phyloP scores from a whole-genome alignment of 1,140 invertebrate species.

The Bombus waltoni region DNA sequence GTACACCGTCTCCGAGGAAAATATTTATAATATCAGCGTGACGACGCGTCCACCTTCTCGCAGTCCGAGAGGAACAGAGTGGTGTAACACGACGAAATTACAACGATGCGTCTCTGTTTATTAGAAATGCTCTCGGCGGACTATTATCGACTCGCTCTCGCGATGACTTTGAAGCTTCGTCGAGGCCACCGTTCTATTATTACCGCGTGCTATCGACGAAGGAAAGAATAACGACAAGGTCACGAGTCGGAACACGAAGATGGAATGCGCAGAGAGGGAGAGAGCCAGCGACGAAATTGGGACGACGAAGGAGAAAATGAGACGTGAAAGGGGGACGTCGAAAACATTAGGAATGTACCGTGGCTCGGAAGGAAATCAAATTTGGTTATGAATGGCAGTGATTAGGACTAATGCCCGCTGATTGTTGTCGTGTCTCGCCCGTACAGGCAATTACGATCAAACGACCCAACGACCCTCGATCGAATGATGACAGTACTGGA shows the following conservation, averaged over 20 bases:
- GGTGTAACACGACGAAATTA: not conserved
- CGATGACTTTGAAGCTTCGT: slow-evolving; percentile 24
- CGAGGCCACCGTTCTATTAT: slow-evolving; percentile 26
- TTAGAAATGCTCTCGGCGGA: not conserved
- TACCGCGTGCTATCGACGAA: not conserved
- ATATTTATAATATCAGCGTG: not conserved
- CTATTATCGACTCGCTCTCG: slow-evolving; percentile 1
- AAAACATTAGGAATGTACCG: slow-evolving; percentile 65
- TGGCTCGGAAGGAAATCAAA: slow-evolving; percentile 62
- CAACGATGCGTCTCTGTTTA: not conserved
- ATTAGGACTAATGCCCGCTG: slow-evolving; percentile 67
- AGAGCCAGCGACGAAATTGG: not conserved
- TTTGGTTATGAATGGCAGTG: slow-evolving; percentile 72
- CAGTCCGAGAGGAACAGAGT: too few species aligned
- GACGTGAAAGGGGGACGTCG: slow-evolving; percentile 45
- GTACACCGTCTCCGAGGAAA: not conserved
- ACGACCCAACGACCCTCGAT: slow-evolving; percentile 13
- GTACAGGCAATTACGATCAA: slow-evolving; percentile 57
- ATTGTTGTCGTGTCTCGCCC: slow-evolving; percentile 57
- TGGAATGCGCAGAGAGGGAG: not conserved
- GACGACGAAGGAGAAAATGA: slow-evolving; percentile 34
- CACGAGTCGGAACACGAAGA: slow-evolving; percentile 3
- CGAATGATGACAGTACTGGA: not conserved
- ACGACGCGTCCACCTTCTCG: not conserved
- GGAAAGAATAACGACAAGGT: slow-evolving; percentile 30